Conservation (phyloP, 1,140 invertebrate species). For the Dermatophagoides farinae region DNA sequence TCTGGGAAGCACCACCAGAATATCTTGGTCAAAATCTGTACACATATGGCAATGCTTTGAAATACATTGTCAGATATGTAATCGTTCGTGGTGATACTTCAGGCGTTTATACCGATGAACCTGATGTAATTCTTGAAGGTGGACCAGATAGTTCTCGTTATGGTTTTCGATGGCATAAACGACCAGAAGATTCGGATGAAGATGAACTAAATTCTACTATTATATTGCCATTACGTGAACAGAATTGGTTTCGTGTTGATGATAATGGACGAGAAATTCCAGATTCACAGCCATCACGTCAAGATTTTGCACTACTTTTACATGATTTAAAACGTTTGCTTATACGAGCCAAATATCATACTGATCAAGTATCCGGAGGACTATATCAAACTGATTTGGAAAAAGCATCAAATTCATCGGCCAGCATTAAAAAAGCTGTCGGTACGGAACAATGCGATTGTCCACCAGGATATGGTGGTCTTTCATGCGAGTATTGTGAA, state of each 20-base stretch:
- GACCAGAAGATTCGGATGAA: slow-evolving; percentile 25
- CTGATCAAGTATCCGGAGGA: slow-evolving; percentile 69
- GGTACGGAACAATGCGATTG: slow-evolving; percentile 35
- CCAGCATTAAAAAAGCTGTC: slow-evolving; percentile 21
- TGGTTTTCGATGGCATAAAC: slow-evolving; percentile 41
- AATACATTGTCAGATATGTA: slow-evolving; percentile 53
- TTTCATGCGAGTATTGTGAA: slow-evolving; percentile 61
- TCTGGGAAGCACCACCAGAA: slow-evolving; percentile 59
- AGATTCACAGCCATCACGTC: slow-evolving; percentile 38
- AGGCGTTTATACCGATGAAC: slow-evolving; percentile 53
- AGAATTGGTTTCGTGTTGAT: slow-evolving; percentile 47
- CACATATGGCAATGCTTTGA: slow-evolving; percentile 61
- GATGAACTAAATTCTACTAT: slow-evolving; percentile 35
- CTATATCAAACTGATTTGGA: slow-evolving; percentile 30
- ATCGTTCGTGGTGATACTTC: slow-evolving; percentile 68
- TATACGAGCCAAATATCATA: slow-evolving; percentile 73
- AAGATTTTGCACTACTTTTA: slow-evolving; percentile 63
- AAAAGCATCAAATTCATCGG: slow-evolving; percentile 25
- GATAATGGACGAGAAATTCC: slow-evolving; percentile 30
- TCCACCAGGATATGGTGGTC: slow-evolving; percentile 43
- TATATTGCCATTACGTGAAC: slow-evolving; percentile 41
- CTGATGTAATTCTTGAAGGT: slow-evolving; percentile 66
- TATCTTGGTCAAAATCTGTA: slow-evolving; percentile 36
- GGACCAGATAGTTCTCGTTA: slow-evolving; percentile 30
- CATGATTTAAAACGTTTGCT: slow-evolving; percentile 53